These are phyloP conservation scores for Siniperca obscura DNA, from an alignment of 2,797 vertebrate genomes.

Conservation along the genomic window DNA sequence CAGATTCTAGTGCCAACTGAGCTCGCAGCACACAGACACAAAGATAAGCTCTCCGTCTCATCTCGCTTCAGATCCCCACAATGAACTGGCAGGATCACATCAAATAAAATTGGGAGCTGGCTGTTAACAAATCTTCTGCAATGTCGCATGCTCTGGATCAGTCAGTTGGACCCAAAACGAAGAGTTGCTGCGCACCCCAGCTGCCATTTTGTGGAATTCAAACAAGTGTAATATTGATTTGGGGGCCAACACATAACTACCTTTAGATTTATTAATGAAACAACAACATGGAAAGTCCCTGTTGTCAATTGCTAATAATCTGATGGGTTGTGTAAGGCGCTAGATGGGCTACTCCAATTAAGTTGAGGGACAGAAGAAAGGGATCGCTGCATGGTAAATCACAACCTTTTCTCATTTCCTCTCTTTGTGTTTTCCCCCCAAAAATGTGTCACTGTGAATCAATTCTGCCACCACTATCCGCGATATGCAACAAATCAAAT, in stretches of 20 bases:
- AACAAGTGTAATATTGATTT: constrained; percentile 25
- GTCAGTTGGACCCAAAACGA: constrained; percentile 28
- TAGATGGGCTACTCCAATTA: constrained; percentile 69
- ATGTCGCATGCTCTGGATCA: constrained; percentile 16
- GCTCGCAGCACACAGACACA: constrained; percentile 38
- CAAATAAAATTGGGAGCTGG: constrained; percentile 55
- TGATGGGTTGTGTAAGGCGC: constrained; percentile 25
- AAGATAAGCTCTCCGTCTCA: constrained; percentile 43
- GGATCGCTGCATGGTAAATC: constrained; percentile 54
- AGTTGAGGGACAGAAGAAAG: constrained; percentile 71
- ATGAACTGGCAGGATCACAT: constrained; percentile 59
- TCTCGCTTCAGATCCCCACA: constrained; percentile 37
- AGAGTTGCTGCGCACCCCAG: not conserved
- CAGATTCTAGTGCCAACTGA: constrained; percentile 27
- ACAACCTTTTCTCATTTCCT: constrained; percentile 75
- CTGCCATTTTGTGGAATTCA: constrained; percentile 41
- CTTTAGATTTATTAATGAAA: constrained; percentile 36
- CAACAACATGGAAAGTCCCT: constrained; percentile 37
- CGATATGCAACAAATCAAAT: constrained; percentile 78
- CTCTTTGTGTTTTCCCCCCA: constrained; percentile 17
- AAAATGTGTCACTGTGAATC: constrained; percentile 62
- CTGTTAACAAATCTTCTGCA: constrained; percentile 58
- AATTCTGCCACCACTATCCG: constrained; percentile 58
- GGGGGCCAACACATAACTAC: constrained; percentile 19
- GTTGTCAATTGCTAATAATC: constrained; percentile 53